Evolutionary conservation across 2,888 invertebrate species (phyloP).

Genomic region (Endotricha flammealis): DNA sequence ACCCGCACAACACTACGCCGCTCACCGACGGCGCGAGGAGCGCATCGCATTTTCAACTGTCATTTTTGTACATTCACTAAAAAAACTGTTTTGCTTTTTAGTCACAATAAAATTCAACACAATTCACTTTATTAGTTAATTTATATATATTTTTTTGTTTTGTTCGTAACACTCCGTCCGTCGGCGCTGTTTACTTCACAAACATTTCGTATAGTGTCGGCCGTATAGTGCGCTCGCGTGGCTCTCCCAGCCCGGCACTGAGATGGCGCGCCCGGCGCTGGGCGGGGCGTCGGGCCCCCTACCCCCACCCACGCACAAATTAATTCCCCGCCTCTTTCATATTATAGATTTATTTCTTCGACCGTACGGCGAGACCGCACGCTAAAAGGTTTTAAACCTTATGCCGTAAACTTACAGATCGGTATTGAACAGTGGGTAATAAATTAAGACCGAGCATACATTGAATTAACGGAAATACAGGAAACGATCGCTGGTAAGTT

Average conservation of each 20-base stretch:
- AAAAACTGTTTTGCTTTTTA: slow-evolving; percentile 11
- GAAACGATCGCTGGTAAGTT: slow-evolving; percentile 30
- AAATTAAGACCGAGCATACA: slow-evolving; percentile 71
- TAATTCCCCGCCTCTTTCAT: slow-evolving; percentile 75
- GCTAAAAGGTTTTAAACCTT: slow-evolving; percentile 73
- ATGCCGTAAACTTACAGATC: slow-evolving; percentile 61
- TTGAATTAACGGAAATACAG: slow-evolving; percentile 68
- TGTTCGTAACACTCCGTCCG: slow-evolving; percentile 18
- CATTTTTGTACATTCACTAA: slow-evolving; percentile 26
- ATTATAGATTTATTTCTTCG: slow-evolving; percentile 76
- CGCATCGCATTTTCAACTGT: slow-evolving; percentile 43
- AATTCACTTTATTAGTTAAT: slow-evolving; percentile 11
- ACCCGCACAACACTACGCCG: slow-evolving; percentile 38
- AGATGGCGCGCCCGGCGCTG: slow-evolving; percentile 62
- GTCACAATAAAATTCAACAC: slow-evolving; percentile 17
- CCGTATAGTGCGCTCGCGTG: slow-evolving; percentile 36
- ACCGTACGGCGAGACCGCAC: slow-evolving; percentile 47
- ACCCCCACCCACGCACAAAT: slow-evolving; percentile 58
- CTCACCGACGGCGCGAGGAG: slow-evolving; percentile 28
- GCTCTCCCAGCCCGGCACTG: slow-evolving; percentile 54
- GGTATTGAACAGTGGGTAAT: slow-evolving; percentile 61
- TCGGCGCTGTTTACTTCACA: slow-evolving; percentile 24
- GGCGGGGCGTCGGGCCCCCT: slow-evolving; percentile 59
- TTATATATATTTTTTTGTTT: slow-evolving; percentile 16
- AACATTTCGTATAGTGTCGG: slow-evolving; percentile 22